phyloP scores from a whole-genome alignment of 1,140 invertebrate species.

The Reticulitermes speratus region DNA sequence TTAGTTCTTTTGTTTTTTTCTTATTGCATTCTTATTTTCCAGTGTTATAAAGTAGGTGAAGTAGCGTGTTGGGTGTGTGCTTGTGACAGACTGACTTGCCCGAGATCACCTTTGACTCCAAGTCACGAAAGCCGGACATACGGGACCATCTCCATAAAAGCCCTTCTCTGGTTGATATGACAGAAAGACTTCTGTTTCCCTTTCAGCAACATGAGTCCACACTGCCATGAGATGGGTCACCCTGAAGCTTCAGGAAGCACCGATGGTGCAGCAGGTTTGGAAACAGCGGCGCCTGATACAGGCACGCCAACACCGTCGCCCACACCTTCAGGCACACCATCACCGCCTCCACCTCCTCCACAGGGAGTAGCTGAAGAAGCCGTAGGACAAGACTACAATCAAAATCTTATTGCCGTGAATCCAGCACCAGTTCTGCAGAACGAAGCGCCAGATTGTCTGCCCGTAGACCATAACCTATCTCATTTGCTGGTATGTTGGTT shows the following conservation, averaged over 20 bases:
- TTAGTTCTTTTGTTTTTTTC: too few relatives aligned
- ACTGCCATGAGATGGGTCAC: neutral
- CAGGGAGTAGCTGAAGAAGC: neutral
- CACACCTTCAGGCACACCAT: neutral
- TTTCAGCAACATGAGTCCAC: neutral
- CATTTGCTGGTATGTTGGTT: constrained; percentile 23
- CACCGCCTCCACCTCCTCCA: neutral
- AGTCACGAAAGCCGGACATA: too few relatives aligned
- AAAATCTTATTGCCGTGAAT: neutral
- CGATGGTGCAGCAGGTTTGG: neutral
- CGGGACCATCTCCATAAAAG: too few relatives aligned
- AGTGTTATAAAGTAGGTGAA: too few relatives aligned
- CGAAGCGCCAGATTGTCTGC: constrained; percentile 21
- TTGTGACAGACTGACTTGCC: too few relatives aligned
- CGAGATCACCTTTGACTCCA: too few relatives aligned
- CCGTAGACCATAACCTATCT: constrained; percentile 25
- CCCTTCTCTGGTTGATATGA: too few relatives aligned
- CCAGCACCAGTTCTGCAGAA: neutral
- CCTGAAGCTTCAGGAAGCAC: neutral
- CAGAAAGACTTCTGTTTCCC: too few relatives aligned
- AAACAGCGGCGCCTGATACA: neutral
- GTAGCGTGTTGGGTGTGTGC: too few relatives aligned
- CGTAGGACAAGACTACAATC: neutral
- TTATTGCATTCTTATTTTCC: too few relatives aligned
- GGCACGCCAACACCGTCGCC: neutral